These are phyloP conservation scores for Gnathonemus longibarbis DNA, from an alignment of 2,113 vertebrate genomes.

Conservation along the genomic window DNA sequence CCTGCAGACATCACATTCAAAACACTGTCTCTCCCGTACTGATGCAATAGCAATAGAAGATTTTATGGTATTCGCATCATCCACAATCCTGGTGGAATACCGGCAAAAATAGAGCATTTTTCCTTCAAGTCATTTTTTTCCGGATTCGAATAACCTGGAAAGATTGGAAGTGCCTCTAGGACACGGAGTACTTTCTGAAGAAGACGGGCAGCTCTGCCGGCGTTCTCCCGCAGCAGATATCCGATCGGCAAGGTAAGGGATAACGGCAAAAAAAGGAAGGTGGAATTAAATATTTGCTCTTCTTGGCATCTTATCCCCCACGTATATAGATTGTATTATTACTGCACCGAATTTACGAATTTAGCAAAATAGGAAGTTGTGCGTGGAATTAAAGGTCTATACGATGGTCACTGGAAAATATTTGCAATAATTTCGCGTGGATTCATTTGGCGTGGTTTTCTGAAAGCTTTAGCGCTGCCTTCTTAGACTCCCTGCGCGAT, in stretches of 20 bases:
- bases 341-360: neutral
- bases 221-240: conserved; percentile 9
- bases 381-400: neutral
- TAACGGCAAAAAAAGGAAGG: neutral
- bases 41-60: neutral
- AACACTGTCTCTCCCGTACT: neutral
- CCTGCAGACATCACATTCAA: neutral
- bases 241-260: conserved; percentile 10
- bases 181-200: conserved; percentile 19
- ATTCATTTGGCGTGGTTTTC: neutral
- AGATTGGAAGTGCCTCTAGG: conserved; percentile 13
- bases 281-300: neutral
- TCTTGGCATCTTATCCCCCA: neutral
- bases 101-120: neutral
- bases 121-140: neutral
- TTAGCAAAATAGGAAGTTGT: neutral
- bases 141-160: neutral
- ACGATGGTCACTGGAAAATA: neutral
- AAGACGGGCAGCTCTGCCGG: neutral
- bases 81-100: neutral
- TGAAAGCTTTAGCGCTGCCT: neutral
- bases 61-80: neutral
- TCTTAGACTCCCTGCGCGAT: neutral
- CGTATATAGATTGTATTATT: neutral
- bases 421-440: neutral